Evolutionary conservation across 2,113 vertebrate species (phyloP), one percentile per base, ranked within the genome.

Genomic region (Trichechus manatus): DNA sequence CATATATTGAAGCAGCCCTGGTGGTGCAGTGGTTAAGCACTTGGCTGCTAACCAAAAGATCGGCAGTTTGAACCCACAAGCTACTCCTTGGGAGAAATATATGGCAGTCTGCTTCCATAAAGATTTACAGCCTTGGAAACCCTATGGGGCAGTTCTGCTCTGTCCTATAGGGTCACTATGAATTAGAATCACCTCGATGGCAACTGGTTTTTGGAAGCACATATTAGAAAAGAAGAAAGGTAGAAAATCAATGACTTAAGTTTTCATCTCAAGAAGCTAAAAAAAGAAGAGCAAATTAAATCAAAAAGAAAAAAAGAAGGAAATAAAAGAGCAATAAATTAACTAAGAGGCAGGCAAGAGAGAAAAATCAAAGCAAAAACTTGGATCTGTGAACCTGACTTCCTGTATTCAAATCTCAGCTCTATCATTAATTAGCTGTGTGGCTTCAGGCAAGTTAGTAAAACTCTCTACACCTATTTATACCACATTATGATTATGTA

Each of bases 241-340:
- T 7, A 53, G 33, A 44, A 87, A 75, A 66, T 10, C 8, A 93
- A 74, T 74, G 36, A 59, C 20, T 20, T 92, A 87, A n/a, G 17
- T 63, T 93, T 95, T 70, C 7, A 44, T 44, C n/a, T 77, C 59
- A 80, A 81, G n/a, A 89, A 64, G 64, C 25, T 44, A 72, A 86
- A 85, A 84, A 47, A 47, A 47, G 47, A 89, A 59, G 15, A 63
- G 36, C 80, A 87, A 81, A 93, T 63, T 66, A 90, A 91, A 83
- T 80, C 4, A 74, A 89, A 87, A 89, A 47, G 1, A 42, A 87
- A 56, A 5, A 39, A 36, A 9, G 70, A 39, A 74, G 72, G 72
- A 74, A 27, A 44, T 14, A 6, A 6, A 77, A 77, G 4, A 42
- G 29, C 29, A 70, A 91, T 31, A 72, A 20, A n/a, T 9, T 17